Conservation (phyloP, 2,888 invertebrate genomes). For the Tetramorium bicarinatum region DNA sequence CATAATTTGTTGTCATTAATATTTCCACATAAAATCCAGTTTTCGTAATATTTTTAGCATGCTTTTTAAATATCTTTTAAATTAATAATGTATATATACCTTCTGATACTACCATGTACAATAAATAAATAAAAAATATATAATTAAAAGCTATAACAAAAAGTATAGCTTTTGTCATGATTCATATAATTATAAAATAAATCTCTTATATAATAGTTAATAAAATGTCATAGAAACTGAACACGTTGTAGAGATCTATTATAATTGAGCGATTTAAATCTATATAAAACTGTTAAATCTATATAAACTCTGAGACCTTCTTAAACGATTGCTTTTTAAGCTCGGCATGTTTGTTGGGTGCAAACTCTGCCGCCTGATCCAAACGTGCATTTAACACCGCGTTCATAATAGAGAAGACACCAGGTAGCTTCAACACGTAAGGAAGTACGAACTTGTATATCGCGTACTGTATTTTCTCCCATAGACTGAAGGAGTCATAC, state of each 20-base stretch:
- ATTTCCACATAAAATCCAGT: neutral
- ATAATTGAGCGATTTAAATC: neutral
- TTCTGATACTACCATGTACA: neutral
- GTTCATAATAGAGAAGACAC: conserved; percentile 65
- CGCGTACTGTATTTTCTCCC: neutral
- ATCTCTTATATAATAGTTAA: neutral
- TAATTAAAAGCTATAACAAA: neutral
- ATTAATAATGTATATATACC: neutral
- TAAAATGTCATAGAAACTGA: neutral
- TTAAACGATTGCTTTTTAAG: conserved; percentile 65
- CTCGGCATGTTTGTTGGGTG: conserved; percentile 62
- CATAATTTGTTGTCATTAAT: neutral
- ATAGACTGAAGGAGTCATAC: conserved; percentile 56
- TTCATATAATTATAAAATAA: neutral
- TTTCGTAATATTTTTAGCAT: neutral
- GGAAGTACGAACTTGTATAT: conserved; percentile 46
- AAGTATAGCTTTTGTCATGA: neutral
- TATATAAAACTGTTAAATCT: no score
- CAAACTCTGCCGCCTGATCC: conserved; percentile 70
- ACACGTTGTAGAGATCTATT: neutral
- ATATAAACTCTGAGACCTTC: neutral
- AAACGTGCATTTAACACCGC: conserved; percentile 51
- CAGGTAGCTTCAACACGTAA: conserved; percentile 63
- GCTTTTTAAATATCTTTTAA: neutral
- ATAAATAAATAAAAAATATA: neutral